Base-by-base conservation (phyloP, 1,140 invertebrate genomes). In the Drosophila murphyi region DNA sequence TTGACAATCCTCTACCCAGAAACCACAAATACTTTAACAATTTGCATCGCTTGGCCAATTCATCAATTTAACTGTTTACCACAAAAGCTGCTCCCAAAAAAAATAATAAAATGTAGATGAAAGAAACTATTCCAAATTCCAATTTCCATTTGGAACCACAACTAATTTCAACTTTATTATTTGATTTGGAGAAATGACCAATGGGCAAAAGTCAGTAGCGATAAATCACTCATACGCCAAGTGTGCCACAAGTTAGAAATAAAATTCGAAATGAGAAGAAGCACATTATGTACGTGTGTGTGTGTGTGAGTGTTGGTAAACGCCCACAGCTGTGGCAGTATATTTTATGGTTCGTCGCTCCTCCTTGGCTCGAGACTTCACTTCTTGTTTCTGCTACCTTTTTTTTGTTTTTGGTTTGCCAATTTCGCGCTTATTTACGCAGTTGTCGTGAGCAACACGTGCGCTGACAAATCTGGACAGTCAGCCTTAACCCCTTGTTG, bases 121-220 rank as follows among this genome's bases (percentile, higher is more conserved):
- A 39, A 12, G 10, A 68, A 86, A 85, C 78, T 72, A 76, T 80
- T 65, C 59, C 78, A 75, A 79, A 70, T 77, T 65, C 47, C 78
- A 78, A 83, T 83, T 83, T 89, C 85, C 85, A 83, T 80, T 80
- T 59, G 67, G 39, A 48, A 83, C 85, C 80, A 67, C 85, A 88
- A 83, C 85, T 88, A 88, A 88, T 88, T 88, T 89, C 76, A 88
- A 88, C 85, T 88, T 88, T 80, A 88, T 82, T 87, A 87, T 88
- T 87, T 74, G 70, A 78, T 61, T 80, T 71, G 45, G 29, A 77
- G 52, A 65, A 60, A 57, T 78, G 54, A 51, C 45, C 76, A 70
- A 45, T 60, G 63, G 71, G 47, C 63, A 72, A 56, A 65, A 88
- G 70, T 75, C 69, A 54, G 47, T 50, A 35, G 71, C 74, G 56